A percentile compares a stretch with the other conserved stretches of the same genome.
phyloP scores from a whole-genome alignment of 2,888 invertebrate genomes.

The Isotomurus palustris region DNA sequence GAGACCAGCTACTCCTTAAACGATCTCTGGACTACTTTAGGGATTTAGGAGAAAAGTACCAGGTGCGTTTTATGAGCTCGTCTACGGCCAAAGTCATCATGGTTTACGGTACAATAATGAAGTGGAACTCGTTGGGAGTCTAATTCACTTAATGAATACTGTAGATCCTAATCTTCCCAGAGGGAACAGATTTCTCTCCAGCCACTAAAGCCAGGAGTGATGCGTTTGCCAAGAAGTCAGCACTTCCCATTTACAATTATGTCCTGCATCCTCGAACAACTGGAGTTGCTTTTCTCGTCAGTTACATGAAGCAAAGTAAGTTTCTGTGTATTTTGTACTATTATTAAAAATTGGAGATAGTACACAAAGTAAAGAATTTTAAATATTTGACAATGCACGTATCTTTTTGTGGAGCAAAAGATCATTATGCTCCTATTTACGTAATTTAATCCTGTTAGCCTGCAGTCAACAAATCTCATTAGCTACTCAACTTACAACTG shows the following conservation, averaged over 20 bases:
- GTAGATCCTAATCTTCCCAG: conserved; percentile 74
- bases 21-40: conserved; percentile 69
- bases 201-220: conserved; percentile 66
- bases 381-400: no score
- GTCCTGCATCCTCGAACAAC: conserved; percentile 82
- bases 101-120: not conserved
- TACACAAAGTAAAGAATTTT: no score
- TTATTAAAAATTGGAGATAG: no score
- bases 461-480: no score
- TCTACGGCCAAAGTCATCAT: no score
- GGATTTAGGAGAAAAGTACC: conserved; percentile 60
- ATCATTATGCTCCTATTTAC: no score
- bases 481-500: no score
- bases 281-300: conserved; percentile 59
- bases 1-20: conserved; percentile 64
- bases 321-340: no score
- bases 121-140: not conserved
- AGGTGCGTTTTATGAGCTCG: conserved; percentile 50
- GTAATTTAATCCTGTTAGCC: no score
- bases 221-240: conserved; percentile 62
- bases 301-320: conserved; percentile 54
- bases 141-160: no score
- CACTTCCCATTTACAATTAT: conserved; percentile 63
- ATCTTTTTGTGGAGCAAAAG: no score
- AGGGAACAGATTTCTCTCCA: conserved; percentile 77